These are phyloP conservation scores for Todiramphus chloris DNA, from an alignment of 2,113 vertebrate species.

Conservation along the genomic window DNA sequence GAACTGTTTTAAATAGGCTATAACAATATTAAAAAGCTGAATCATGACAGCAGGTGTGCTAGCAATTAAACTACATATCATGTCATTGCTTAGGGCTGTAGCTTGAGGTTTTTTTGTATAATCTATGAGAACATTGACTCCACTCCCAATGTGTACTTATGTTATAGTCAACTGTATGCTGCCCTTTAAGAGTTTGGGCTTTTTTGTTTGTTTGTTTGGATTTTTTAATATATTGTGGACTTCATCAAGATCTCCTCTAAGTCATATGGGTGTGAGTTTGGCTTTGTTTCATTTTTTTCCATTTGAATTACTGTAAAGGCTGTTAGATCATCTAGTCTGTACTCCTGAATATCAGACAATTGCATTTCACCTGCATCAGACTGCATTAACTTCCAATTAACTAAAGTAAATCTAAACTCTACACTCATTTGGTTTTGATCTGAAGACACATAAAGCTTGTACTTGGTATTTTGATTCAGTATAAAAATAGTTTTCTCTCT, in stretches of 20 bases:
- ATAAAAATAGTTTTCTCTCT: background rate
- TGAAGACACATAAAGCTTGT: background rate
- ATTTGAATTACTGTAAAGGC: background rate
- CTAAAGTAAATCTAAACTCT: background rate
- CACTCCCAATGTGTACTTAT: background rate
- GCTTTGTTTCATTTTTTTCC: background rate
- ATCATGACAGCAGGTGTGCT: background rate
- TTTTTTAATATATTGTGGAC: background rate
- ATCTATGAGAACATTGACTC: background rate
- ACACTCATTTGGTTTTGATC: background rate
- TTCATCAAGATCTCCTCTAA: background rate
- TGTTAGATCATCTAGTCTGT: background rate
- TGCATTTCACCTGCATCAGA: background rate
- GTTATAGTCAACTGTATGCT: background rate
- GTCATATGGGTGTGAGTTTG: background rate
- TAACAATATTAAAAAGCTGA: background rate
- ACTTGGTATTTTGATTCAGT: background rate
- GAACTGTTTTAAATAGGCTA: background rate
- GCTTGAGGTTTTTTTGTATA: background rate
- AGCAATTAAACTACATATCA: slow-evolving; percentile 7
- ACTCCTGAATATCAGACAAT: background rate
- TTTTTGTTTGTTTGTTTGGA: background rate
- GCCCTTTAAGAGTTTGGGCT: background rate
- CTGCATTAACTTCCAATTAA: background rate
- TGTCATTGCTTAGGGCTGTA: background rate